These are phyloP conservation scores for Micronisus gabar DNA, from an alignment of 2,113 vertebrate species.

Conservation along the genomic window DNA sequence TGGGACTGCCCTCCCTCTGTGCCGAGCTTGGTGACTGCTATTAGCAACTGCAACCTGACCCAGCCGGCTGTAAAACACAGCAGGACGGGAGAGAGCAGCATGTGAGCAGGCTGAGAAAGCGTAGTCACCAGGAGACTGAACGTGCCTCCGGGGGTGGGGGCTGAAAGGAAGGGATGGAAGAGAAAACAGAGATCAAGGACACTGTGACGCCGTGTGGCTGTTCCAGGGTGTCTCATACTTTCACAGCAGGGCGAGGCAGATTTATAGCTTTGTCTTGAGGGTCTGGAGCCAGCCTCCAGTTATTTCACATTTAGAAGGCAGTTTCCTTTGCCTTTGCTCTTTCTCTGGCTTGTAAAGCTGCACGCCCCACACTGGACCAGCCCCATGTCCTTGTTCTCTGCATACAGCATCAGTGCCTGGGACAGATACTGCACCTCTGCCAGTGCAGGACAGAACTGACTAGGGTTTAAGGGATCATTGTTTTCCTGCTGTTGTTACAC, in stretches of 20 bases:
- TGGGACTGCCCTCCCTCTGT: neutral
- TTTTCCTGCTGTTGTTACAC: neutral
- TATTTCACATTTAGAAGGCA: neutral
- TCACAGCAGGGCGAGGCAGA: neutral
- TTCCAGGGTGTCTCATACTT: neutral
- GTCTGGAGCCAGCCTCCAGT: neutral
- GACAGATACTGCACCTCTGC: neutral
- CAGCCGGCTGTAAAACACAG: neutral
- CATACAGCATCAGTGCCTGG: neutral
- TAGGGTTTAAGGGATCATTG: neutral
- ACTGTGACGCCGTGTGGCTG: neutral
- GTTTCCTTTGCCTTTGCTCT: neutral
- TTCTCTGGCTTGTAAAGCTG: neutral
- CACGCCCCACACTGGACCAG: neutral
- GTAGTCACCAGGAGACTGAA: neutral
- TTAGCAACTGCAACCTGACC: neutral
- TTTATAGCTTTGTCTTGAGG: conserved; percentile 31
- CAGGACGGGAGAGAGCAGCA: neutral
- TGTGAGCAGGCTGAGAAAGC: neutral
- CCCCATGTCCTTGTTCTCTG: neutral
- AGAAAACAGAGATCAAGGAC: conserved; percentile 34
- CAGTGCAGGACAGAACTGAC: neutral
- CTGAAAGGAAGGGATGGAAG: conserved; percentile 10
- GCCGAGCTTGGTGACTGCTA: neutral
- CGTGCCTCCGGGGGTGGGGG: neutral